Percentiles rank a stretch among this genome's conserved stretches.
phyloP scores from a whole-genome alignment of 2,113 vertebrate genomes.

The Oriolus oriolus region DNA sequence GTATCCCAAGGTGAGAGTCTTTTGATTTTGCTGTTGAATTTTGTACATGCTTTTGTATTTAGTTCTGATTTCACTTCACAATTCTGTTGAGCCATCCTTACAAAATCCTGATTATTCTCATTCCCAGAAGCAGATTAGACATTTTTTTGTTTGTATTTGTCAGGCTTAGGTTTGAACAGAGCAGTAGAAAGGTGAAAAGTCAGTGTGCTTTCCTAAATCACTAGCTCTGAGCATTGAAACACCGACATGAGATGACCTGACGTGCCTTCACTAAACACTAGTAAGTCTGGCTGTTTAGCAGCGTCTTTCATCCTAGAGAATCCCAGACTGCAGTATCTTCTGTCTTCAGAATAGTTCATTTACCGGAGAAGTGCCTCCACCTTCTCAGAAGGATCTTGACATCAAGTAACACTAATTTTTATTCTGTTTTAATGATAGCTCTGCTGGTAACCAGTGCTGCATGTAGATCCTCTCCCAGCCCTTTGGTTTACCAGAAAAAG shows the following conservation, averaged over 20 bases:
- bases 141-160: neutral
- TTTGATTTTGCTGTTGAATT: neutral
- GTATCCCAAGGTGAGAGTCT: neutral
- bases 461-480: neutral
- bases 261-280: neutral
- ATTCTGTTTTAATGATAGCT: neutral
- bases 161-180: neutral
- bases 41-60: neutral
- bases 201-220: neutral
- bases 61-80: neutral
- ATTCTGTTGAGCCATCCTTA: neutral
- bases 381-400: neutral
- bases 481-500: neutral
- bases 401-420: neutral
- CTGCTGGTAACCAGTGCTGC: neutral
- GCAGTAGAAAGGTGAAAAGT: neutral
- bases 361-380: neutral
- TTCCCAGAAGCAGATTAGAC: neutral
- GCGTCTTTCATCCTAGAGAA: neutral
- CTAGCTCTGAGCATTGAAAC: neutral
- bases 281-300: neutral
- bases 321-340: neutral
- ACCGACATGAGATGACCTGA: neutral
- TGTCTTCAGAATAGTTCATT: neutral
- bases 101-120: neutral